Conservation (phyloP, 2,113 vertebrate genomes). For the Periophthalmus modestus region DNA sequence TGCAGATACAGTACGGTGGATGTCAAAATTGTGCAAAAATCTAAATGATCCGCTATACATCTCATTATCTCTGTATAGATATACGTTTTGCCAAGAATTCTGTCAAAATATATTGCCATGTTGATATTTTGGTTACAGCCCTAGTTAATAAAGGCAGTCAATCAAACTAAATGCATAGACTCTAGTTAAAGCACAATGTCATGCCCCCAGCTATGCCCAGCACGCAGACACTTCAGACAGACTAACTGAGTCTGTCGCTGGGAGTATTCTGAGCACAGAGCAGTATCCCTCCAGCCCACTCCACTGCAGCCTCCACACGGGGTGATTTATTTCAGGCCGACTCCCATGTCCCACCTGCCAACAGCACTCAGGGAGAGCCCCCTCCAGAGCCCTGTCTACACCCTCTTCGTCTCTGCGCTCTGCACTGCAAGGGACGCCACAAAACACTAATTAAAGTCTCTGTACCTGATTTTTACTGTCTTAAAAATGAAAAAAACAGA, state of each 20-base stretch:
- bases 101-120: no score
- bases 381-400: conserved; percentile 55
- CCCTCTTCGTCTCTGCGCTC: conserved; percentile 35
- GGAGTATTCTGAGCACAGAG: conserved; percentile 22
- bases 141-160: neutral
- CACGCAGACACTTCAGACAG: neutral
- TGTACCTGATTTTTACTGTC: no score
- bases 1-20: no score
- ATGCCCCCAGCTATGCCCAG: conserved; percentile 4
- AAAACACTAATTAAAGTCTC: neutral
- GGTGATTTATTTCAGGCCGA: conserved; percentile 72
- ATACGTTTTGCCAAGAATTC: no score
- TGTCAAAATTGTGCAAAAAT: no score
- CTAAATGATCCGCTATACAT: no score
- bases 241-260: conserved; percentile 13
- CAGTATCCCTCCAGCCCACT: conserved; percentile 44
- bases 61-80: no score
- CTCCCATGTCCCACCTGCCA: conserved; percentile 75
- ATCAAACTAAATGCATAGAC: neutral
- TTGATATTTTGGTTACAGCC: no score
- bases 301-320: conserved; percentile 32
- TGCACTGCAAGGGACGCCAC: conserved; percentile 9
- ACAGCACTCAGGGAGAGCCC: conserved; percentile 59
- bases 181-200: no score
- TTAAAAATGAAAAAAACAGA: no score